These are phyloP conservation scores for Acrocephalus scirpaceus DNA, from an alignment of 2,797 vertebrate species.

Conservation along the genomic window DNA sequence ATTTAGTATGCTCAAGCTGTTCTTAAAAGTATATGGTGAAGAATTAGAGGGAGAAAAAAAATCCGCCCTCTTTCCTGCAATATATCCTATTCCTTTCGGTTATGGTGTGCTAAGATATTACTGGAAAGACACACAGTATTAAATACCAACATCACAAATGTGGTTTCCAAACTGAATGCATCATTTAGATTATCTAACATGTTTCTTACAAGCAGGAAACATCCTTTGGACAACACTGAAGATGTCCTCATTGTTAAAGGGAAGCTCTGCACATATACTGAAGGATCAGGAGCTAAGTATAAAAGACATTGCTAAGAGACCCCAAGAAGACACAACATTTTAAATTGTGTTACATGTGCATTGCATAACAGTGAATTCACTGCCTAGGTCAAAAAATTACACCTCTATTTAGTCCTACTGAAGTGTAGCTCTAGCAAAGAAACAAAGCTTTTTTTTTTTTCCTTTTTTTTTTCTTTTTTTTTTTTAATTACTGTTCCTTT, in stretches of 20 bases:
- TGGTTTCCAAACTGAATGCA: not conserved
- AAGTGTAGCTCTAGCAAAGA: not conserved
- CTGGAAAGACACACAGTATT: not conserved
- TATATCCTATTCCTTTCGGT: not conserved
- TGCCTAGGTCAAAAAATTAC: not conserved
- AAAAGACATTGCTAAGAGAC: not conserved
- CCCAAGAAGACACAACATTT: not conserved
- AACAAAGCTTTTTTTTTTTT: not conserved
- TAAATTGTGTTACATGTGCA: not conserved
- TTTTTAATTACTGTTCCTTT: not conserved
- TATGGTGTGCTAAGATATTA: not conserved
- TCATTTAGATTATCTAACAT: not conserved
- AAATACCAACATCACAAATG: not conserved
- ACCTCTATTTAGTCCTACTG: not conserved
- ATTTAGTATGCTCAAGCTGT: not conserved
- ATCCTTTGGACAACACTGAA: not conserved
- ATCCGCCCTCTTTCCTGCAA: not conserved
- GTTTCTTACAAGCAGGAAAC: not conserved
- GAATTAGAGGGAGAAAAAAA: not conserved
- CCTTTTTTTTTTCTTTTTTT: rapidly evolving
- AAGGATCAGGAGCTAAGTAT: not conserved
- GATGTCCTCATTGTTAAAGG: not conserved
- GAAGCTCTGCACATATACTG: not conserved
- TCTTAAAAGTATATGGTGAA: not conserved
- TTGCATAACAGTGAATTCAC: not conserved